Base-by-base conservation (phyloP, 2,888 invertebrate species). In the Pantelozetes paolii region DNA sequence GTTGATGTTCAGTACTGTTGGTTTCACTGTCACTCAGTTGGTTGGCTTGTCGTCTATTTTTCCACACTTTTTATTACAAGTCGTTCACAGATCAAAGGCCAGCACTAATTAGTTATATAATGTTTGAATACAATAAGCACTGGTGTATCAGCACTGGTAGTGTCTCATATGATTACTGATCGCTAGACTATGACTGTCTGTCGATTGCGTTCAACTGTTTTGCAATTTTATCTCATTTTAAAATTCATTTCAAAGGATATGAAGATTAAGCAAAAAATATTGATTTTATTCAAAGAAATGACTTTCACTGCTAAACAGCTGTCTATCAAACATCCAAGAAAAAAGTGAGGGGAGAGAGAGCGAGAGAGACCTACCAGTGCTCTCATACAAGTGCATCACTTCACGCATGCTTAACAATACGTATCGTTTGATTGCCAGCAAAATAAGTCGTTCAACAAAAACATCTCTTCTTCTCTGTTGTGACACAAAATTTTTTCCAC, bases 281-380 rank as follows among this genome's bases (percentile, higher is more conserved):
- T 64, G 64, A 64, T 64, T 64, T 67, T 67, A 13, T 15, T 67
- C 42, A n/a, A 18, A 36, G 32, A 36, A 67, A 67, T 67, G 67
- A 67, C 67, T 67, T 64, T 67, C 13, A 67, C 67, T 67, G 42
- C 42, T 40, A 67, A 67, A 67, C 67, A 67, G 67, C 67, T 67
- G 67, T 40, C 67, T 67, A 67, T 67, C 40, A 62, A 62, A 62
- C 30, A 18, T 30, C n/a, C 50, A 15, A 8, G 8, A 20, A 1
- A 50, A 50, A 50, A 50, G 50, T 50, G 50, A 20, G 50, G 50
- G n/a, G 50, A 50, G n/a, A 50, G 20, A 50, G 18, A 8, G 20
- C 6, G 8, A 50, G 50, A n/a, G 20, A 36, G 6, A 36, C 36
- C 48, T 48, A 48, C 48, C 20, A 48, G 48, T 48, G 15, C 48